phyloP scores from a whole-genome alignment of 2,888 invertebrate genomes.

The Brenthis ino region DNA sequence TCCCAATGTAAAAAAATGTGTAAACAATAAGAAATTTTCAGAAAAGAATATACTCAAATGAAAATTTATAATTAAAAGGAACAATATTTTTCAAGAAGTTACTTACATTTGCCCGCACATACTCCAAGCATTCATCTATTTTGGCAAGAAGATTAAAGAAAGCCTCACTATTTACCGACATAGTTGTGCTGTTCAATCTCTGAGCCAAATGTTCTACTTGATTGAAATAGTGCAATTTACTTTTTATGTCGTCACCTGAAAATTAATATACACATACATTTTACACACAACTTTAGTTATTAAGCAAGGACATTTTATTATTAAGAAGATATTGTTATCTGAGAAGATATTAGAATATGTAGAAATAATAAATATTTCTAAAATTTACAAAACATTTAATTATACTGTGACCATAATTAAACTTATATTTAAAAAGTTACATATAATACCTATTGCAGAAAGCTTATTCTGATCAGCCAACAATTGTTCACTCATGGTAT shows the following conservation, averaged over 20 bases:
- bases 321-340: too few species aligned
- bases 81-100: neutral
- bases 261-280: constrained; percentile 2
- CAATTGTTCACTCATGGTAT: constrained; percentile 95
- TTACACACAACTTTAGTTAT: neutral
- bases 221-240: constrained; percentile 91
- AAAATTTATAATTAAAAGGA: neutral
- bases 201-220: constrained; percentile 92
- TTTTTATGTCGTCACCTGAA: constrained; percentile 86
- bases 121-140: constrained; percentile 93
- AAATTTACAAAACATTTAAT: neutral
- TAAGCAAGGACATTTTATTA: neutral
- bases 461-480: constrained; percentile 93
- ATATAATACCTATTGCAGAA: constrained; percentile 85
- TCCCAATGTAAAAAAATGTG: too few species aligned
- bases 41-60: too few species aligned
- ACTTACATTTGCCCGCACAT: constrained; percentile 91
- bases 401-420: too few species aligned
- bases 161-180: constrained; percentile 91
- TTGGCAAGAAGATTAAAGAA: constrained; percentile 91
- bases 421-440: neutral
- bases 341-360: too few species aligned
- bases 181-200: constrained; percentile 89
- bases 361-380: too few species aligned
- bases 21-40: too few species aligned